Evolutionary conservation across 1,140 invertebrate species (phyloP), one percentile per base, ranked within the genome.

Genomic region (Musca domestica): DNA sequence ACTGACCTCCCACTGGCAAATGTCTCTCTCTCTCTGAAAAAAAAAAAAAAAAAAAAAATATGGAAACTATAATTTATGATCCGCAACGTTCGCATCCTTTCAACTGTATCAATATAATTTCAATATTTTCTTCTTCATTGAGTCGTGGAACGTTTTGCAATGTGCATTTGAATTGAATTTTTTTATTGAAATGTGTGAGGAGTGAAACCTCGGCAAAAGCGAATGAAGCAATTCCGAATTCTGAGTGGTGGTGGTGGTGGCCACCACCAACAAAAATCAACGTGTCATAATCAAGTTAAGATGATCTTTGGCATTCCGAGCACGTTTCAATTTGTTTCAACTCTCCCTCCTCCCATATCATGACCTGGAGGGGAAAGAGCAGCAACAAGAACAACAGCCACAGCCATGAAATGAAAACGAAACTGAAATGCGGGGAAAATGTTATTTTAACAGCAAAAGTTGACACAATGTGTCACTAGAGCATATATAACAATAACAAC

Each of bases 51-150:
- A 12, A 12, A 15, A 46, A 46, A 46, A 9, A 3, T 46, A 12
- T 46, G 10, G 41, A 1, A 2, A 2, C 15, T 15, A 49, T 49
- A n/a, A n/a, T 19, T 49, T 19, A 49, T 49, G 47, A 5, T 49
- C 15, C 15, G 12, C 15, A n/a, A 15, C 15, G 15, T 49, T 49
- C 5, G 3, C 1, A 19, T 49, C 17, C 22, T 23, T 23, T 54
- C 22, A 54, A 54, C 7, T 22, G 51, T 54, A 22, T 54, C 51
- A 23, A 54, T 54, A 54, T 23, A 54, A 54, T 23, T 54, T 54
- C 51, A 54, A 20, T 54, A 23, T 54, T 30, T 30, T 30, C 27
- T 9, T 30, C 3, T 30, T 30, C 27, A 30, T 3, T 30, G 27
- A 30, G 27, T 30, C 9, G 3, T 30, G 9, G 3, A 30, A 9